Evolutionary conservation across 2,888 invertebrate genomes (phyloP), one percentile per base, ranked within the genome.

Genomic region (Lasioglossum malachurum): DNA sequence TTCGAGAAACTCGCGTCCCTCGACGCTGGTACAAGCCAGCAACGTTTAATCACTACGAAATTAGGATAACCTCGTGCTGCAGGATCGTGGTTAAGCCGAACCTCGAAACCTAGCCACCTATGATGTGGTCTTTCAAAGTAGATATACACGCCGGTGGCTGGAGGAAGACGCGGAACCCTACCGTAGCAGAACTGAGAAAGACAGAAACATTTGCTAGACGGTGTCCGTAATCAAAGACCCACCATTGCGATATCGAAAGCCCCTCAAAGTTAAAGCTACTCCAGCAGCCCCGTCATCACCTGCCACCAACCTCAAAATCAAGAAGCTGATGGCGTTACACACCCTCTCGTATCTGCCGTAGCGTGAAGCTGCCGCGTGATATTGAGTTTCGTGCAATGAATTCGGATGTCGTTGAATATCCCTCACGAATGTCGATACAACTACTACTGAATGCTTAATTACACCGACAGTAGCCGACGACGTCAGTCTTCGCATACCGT

Each of bases 81-180:
- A 69, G 83, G 83, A 73, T 46, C 84, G 85, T 90, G 90, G 90
- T 90, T 90, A 88, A 89, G 88, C 89, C 83, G 80, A 81, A 84
- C 79, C 87, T 80, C 87, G 80, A 69, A 78, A 82, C 78, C 86
- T 60, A 79, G 82, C 88, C 84, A 90, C 81, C 90, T 92, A 84
- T 92, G 91, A 90, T 92, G 92, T 90, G 92, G 91, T 88, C 84
- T 90, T 83, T 88, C 87, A 88, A 89, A 89, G 89, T 87, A 81
- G 83, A 67, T 84, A 41, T 78, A 81, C 78, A 83, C 38, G 60
- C 53, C 57, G n/a, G n/a, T 27, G 60, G 60, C 14, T 14, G 49
- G 75, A 80, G 75, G 75, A 85, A 78, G 87, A 87, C 53, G 83
- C 64, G 72, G 38, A 53, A n/a, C 75, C 78, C 4, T 14, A n/a